Evolutionary conservation across 2,113 vertebrate species (phyloP).

Genomic region (Colossoma macropomum): DNA sequence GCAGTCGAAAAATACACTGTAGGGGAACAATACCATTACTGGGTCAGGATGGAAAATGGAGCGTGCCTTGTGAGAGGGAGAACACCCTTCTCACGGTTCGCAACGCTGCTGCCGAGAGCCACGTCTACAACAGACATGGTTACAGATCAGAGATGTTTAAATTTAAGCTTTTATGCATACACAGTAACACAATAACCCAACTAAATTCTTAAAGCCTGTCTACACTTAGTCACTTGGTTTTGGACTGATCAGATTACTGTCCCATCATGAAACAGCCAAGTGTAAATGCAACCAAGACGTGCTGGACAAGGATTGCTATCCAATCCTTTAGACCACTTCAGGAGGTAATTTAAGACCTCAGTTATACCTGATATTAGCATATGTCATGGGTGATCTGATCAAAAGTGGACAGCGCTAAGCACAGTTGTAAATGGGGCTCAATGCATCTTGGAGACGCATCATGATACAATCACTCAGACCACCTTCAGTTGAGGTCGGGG

Average conservation of each 20-base stretch:
- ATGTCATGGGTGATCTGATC: no score
- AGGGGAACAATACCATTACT: constrained; percentile 62
- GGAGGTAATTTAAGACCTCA: no score
- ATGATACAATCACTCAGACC: no score
- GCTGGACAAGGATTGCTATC: background rate
- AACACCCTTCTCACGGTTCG: constrained; percentile 49
- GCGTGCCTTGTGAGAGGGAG: constrained; percentile 59
- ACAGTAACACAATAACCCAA: background rate
- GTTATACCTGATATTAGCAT: no score
- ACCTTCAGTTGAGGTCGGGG: no score
- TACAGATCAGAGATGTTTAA: constrained; percentile 32
- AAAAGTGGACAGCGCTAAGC: no score
- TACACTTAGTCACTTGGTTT: background rate
- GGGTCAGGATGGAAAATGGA: constrained; percentile 66
- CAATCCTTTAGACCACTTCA: no score
- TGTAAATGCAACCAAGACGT: background rate
- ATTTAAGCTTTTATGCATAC: background rate
- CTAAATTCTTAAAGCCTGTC: background rate
- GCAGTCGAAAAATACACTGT: constrained; percentile 32
- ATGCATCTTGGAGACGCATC: no score
- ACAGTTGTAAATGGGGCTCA: no score
- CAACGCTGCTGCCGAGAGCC: constrained; percentile 8
- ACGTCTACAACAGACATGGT: background rate
- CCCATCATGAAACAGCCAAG: no score
- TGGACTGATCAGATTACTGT: background rate